phyloP scores from a whole-genome alignment of 1,140 invertebrate genomes.

The Aphidius gifuensis region DNA sequence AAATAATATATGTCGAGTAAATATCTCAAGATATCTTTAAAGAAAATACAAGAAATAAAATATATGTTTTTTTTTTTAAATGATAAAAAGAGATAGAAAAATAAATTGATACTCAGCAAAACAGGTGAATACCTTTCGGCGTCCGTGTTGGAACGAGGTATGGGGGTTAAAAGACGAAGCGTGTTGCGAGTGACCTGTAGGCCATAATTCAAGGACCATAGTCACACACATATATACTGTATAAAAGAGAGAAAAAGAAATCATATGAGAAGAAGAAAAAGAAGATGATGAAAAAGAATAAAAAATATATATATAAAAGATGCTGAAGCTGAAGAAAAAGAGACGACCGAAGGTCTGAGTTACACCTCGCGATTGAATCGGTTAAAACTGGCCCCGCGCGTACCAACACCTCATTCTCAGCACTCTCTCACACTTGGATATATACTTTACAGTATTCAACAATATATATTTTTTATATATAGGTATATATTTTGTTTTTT shows the following conservation, averaged over 20 bases:
- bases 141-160: conserved; percentile 34
- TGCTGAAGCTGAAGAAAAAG: neutral
- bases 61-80: no score
- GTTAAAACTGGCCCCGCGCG: conserved; percentile 5
- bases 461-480: conserved; percentile 14
- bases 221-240: conserved; percentile 12
- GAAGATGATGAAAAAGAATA: conserved; percentile 22
- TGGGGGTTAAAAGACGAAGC: conserved; percentile 55
- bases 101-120: no score
- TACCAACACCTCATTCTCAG: neutral
- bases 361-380: conserved; percentile 22
- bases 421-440: neutral
- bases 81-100: no score
- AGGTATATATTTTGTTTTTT: conserved; percentile 1
- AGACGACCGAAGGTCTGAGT: conserved; percentile 7
- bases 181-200: conserved; percentile 48
- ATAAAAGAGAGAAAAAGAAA: no score
- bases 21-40: no score
- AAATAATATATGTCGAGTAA: no score
- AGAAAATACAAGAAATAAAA: no score
- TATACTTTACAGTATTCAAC: neutral
- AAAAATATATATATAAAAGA: neutral
- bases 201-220: conserved; percentile 27
- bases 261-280: no score
- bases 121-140: conserved; percentile 40